Conservation (phyloP, 1,140 invertebrate species). For the Tetragnatha versicolor region DNA sequence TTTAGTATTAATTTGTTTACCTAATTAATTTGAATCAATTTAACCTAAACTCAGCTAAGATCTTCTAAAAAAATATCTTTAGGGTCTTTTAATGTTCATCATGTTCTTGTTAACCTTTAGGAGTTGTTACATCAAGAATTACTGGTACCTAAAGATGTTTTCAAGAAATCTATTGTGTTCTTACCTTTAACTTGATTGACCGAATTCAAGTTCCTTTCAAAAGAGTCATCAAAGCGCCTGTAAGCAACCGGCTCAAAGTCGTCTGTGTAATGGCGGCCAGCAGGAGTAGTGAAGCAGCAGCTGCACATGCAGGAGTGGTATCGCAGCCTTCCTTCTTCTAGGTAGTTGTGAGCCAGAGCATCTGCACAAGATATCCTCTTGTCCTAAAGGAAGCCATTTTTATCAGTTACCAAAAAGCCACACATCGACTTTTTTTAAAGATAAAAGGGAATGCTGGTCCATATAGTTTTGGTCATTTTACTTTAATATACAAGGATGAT, state of each 20-base stretch:
- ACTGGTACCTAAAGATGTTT: no score
- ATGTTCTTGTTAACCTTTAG: no score
- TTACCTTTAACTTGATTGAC: slow-evolving; percentile 94
- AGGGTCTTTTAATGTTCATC: no score
- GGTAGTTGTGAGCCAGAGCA: slow-evolving; percentile 93
- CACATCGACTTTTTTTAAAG: not conserved
- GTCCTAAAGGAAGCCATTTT: slow-evolving; percentile 70
- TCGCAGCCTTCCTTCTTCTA: slow-evolving; percentile 95
- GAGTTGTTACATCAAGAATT: no score
- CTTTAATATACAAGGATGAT: not conserved
- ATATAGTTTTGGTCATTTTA: not conserved
- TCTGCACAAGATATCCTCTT: slow-evolving; percentile 93
- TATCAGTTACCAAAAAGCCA: not conserved
- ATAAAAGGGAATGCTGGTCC: not conserved
- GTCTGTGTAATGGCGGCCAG: slow-evolving; percentile 82
- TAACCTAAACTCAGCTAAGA: no score
- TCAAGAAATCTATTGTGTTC: no score
- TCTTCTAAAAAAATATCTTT: no score
- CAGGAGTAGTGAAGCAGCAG: slow-evolving; percentile 81
- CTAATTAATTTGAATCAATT: no score
- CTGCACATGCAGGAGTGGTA: slow-evolving; percentile 99
- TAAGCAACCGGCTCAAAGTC: slow-evolving; percentile 92
- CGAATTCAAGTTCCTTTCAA: slow-evolving; percentile 89
- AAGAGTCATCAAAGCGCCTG: slow-evolving; percentile 89
- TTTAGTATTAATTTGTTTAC: no score